Evolutionary conservation across 2,888 invertebrate species (phyloP), one percentile per base, ranked within the genome.

Genomic region (Eucriotettix oculatus): DNA sequence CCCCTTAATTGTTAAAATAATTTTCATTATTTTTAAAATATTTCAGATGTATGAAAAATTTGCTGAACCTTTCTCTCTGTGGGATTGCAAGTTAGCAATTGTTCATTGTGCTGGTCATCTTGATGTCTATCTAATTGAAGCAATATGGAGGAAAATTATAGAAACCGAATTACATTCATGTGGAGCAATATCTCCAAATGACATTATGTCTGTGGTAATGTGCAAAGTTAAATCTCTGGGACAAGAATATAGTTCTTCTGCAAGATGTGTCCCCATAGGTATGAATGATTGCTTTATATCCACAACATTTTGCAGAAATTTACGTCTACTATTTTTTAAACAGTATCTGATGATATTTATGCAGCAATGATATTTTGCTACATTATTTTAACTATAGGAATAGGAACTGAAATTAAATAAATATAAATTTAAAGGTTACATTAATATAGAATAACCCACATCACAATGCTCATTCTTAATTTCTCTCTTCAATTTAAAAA

Each of bases 51-150:
- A 94, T 71, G 88, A 90, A 71, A 88, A 93, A 65, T 96, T 90
- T 75, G 95, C 95, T 0, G 92, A 93, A 68, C 87, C 87, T 5
- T 90, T 90, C 72, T 84, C 88, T 67, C 77, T 97, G 53, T 88
- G 91, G 84, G 95, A 96, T 74, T 90, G 93, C 72, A 93, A 97
- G 74, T 77, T 99, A 61, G 91, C 93, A 10, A 95, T 99, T 65
- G 85, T 98, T 56, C 90, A 95, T 68, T 95, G 94, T 71, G 94
- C 96, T 10, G 92, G 94, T 14, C 90, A 95, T 73, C 87, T 88
- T 68, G 96, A 98, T 72, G 82, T 85, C 0, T 78, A 87, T 61
- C 76, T 96, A 11, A 87, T 98, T 54, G 91, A 95, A 74, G 86
- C 85, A 60, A 87, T 96, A 58, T 97, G 97, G 96, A 85, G 84